Percentiles rank a stretch among this genome's conserved stretches.
phyloP scores from a whole-genome alignment of 2,797 vertebrate species.

The Lacerta agilis region DNA sequence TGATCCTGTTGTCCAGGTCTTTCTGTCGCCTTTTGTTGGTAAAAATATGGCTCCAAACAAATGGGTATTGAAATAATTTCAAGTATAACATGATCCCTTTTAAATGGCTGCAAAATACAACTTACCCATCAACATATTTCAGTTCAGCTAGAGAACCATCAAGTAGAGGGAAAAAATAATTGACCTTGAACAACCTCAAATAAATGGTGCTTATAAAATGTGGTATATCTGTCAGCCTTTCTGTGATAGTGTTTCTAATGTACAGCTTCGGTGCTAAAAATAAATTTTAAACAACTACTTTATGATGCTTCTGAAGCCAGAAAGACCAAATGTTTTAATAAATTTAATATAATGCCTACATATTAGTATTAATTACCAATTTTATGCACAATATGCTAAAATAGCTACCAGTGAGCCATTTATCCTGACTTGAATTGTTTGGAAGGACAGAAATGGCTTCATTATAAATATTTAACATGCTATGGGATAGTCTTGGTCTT shows the following conservation, averaged over 20 bases:
- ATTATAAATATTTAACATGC: slow-evolving; percentile 77
- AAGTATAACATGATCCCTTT: slow-evolving; percentile 43
- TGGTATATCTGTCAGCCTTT: slow-evolving; percentile 64
- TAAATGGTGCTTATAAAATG: slow-evolving; percentile 75
- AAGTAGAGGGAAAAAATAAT: slow-evolving; percentile 57
- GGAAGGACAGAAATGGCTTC: slow-evolving; percentile 58
- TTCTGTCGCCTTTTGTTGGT: not conserved
- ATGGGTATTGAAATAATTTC: not conserved
- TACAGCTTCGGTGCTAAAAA: slow-evolving; percentile 54
- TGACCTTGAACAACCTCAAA: slow-evolving; percentile 77
- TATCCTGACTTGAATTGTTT: slow-evolving; percentile 70
- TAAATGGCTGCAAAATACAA: slow-evolving; percentile 59
- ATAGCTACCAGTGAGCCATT: slow-evolving; percentile 76
- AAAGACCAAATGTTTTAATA: slow-evolving; percentile 51
- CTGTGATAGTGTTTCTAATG: slow-evolving; percentile 53
- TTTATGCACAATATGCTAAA: slow-evolving; percentile 71
- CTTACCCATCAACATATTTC: slow-evolving; percentile 59
- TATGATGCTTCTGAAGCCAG: slow-evolving; percentile 54
- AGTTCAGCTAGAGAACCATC: slow-evolving; percentile 61
- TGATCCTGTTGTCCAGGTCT: not conserved
- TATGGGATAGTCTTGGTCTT: slow-evolving; percentile 67
- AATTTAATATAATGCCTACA: slow-evolving; percentile 28
- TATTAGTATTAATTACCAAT: slow-evolving; percentile 74
- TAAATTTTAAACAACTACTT: slow-evolving; percentile 63
- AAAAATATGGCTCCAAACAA: slow-evolving; percentile 5